These are phyloP conservation scores for Drosophila fulvimacula DNA, from an alignment of 2,888 invertebrate species.

Conservation along the genomic window DNA sequence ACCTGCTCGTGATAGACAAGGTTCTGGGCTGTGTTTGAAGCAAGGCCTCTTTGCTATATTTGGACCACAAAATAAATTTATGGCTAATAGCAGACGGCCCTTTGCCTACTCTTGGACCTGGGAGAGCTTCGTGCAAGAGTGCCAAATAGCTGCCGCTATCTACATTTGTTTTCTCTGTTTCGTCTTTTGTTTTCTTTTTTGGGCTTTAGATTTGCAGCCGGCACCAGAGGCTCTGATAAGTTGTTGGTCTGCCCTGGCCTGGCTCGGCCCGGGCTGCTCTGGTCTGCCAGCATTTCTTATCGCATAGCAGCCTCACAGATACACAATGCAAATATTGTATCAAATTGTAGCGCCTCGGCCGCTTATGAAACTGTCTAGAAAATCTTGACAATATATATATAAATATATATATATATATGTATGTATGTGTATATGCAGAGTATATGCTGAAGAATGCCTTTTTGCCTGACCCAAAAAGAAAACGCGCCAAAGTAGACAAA, in stretches of 20 bases:
- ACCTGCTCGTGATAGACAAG: slow-evolving; percentile 24
- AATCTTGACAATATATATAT: slow-evolving; percentile 1
- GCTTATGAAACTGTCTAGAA: slow-evolving; percentile 19
- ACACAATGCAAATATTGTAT: slow-evolving; percentile 41
- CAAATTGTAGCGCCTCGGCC: slow-evolving; percentile 33
- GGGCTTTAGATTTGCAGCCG: slow-evolving; percentile 19
- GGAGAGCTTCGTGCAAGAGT: slow-evolving; percentile 7
- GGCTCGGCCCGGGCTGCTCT: neutral
- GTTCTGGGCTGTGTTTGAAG: slow-evolving; percentile 11
- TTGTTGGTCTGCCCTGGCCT: neutral
- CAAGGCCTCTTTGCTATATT: slow-evolving; percentile 13
- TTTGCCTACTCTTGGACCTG: slow-evolving; percentile 14
- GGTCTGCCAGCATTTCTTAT: slow-evolving; percentile 15
- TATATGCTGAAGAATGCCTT: slow-evolving; percentile 18
- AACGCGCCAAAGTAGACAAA: slow-evolving; percentile 67
- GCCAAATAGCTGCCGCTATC: slow-evolving; percentile 29
- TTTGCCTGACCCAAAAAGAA: slow-evolving; percentile 61
- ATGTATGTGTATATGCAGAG: neutral
- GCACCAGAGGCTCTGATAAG: slow-evolving; percentile 37
- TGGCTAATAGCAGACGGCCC: slow-evolving; percentile 27
- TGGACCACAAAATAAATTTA: slow-evolving; percentile 26
- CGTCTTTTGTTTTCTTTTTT: neutral
- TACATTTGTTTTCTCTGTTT: slow-evolving; percentile 19
- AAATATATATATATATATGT: neutral
- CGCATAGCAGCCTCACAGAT: slow-evolving; percentile 29